A percentile compares a stretch with the other conserved stretches of the same genome.
Evolutionary conservation across 1,140 invertebrate genomes (phyloP).

Genomic region (Charaxes varanes): DNA sequence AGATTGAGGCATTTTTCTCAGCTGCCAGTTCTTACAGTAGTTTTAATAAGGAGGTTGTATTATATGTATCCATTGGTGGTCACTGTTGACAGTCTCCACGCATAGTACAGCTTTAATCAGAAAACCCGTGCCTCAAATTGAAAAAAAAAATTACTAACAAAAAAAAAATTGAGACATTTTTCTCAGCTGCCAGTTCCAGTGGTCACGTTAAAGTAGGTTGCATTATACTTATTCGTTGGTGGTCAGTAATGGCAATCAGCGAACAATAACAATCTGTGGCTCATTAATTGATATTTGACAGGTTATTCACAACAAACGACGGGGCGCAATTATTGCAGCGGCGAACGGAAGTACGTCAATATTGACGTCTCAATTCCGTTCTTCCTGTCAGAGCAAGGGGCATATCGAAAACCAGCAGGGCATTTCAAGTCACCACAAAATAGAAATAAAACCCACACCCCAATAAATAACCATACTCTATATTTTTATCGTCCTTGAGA

Average conservation of each 20-base stretch:
- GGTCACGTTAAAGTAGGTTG: too few relatives aligned
- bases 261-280: conserved; percentile 26
- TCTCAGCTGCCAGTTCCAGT: conserved; percentile 23
- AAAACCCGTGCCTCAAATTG: conserved; percentile 8
- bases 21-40: too few relatives aligned
- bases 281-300: conserved; percentile 60
- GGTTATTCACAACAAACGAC: conserved; percentile 66
- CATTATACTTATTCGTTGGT: conserved; percentile 29
- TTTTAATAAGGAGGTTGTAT: too few relatives aligned
- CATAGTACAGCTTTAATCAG: too few relatives aligned
- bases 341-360: conserved; percentile 41
- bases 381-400: conserved; percentile 33
- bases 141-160: conserved; percentile 4
- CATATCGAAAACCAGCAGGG: too few relatives aligned
- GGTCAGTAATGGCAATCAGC: conserved; percentile 24
- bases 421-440: too few relatives aligned
- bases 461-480: too few relatives aligned
- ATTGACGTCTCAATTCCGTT: conserved; percentile 55
- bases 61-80: too few relatives aligned
- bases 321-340: conserved; percentile 41
- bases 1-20: too few relatives aligned
- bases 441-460: too few relatives aligned
- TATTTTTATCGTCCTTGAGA: too few relatives aligned
- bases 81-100: too few relatives aligned
- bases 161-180: conserved; percentile 21